phyloP scores from a whole-genome alignment of 2,888 invertebrate genomes.

The Cataglyphis rosenhaueri region DNA sequence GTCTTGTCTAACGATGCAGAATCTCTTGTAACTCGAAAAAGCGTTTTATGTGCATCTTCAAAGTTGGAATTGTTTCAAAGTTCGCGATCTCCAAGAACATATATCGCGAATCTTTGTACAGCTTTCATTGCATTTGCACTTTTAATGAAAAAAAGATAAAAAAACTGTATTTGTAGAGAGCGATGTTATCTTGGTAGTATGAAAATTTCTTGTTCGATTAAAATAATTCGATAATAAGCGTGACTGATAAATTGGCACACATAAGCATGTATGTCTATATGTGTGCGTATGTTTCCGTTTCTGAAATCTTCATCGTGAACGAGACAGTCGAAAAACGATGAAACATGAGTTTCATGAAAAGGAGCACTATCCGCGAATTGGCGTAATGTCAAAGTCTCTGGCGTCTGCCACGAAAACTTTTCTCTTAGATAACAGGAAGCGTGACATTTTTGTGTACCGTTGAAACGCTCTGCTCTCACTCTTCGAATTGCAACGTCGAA shows the following conservation, averaged over 20 bases:
- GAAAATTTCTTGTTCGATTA: neutral
- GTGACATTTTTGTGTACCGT: slow-evolving; percentile 32
- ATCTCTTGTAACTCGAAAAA: neutral
- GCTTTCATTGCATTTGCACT: neutral
- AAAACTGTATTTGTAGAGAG: neutral
- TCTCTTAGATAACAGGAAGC: slow-evolving; percentile 33
- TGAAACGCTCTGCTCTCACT: slow-evolving; percentile 1
- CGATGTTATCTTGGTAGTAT: neutral
- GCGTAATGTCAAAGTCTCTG: slow-evolving; percentile 1
- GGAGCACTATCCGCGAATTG: slow-evolving; percentile 3
- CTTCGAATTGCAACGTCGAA: slow-evolving; percentile 8
- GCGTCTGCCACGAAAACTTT: slow-evolving; percentile 46
- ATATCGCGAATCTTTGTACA: neutral
- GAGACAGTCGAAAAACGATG: slow-evolving; percentile 8
- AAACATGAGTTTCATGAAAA: slow-evolving; percentile 28
- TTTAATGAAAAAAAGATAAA: neutral
- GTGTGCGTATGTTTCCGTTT: neutral
- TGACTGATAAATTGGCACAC: neutral
- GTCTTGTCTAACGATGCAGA: neutral
- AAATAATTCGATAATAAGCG: neutral
- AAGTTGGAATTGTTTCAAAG: slow-evolving; percentile 4
- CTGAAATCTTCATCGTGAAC: neutral
- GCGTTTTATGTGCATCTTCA: neutral
- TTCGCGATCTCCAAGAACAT: neutral
- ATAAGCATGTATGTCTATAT: neutral